Conservation (phyloP, 1,140 invertebrate species). For the Orussus abietinus region DNA sequence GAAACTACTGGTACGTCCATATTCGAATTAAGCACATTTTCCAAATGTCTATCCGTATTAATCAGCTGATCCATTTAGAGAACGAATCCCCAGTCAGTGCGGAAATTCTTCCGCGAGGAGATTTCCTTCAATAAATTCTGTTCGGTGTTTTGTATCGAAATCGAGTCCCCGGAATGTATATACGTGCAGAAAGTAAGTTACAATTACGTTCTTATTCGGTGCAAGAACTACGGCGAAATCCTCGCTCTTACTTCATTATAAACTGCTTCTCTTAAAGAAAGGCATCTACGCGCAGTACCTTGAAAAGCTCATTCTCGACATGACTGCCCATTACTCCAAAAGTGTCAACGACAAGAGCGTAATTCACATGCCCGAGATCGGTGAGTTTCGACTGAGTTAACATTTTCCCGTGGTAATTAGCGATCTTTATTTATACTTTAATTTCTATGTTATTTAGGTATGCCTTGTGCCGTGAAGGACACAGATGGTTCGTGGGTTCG, state of each 20-base stretch:
- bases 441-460: conserved; percentile 38
- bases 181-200: conserved; percentile 43
- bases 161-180: conserved; percentile 37
- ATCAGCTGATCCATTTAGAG: conserved; percentile 19
- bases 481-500: conserved; percentile 48
- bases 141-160: conserved; percentile 24
- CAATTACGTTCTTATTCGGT: conserved; percentile 8
- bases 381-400: conserved; percentile 11
- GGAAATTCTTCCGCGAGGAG: conserved; percentile 26
- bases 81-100: conserved; percentile 23
- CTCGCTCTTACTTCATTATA: too few species aligned
- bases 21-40: too few species aligned
- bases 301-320: background rate
- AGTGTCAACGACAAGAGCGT: too few species aligned
- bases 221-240: too few species aligned
- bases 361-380: conserved; percentile 15
- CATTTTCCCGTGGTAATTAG: background rate
- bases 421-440: conserved; percentile 4
- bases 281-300: background rate
- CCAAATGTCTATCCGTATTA: too few species aligned
- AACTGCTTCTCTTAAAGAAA: too few species aligned
- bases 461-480: conserved; percentile 47
- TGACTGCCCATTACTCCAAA: too few species aligned
- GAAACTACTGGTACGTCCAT: conserved; percentile 26
- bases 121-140: conserved; percentile 17